phyloP scores from a whole-genome alignment of 2,797 vertebrate genomes.

The Pantherophis vulpinus region DNA sequence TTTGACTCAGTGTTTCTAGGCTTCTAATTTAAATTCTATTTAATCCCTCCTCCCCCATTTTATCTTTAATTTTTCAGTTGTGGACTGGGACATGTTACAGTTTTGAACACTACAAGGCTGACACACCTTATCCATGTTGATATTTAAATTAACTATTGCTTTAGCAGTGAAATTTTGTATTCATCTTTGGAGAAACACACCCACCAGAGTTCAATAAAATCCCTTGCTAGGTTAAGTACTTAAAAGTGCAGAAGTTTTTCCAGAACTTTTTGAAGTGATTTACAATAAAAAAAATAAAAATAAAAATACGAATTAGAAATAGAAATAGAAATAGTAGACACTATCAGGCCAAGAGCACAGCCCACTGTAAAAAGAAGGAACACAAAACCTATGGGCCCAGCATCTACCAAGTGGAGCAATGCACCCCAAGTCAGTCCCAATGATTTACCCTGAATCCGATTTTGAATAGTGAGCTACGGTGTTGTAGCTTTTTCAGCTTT shows the following conservation, averaged over 20 bases:
- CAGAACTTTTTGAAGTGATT: not conserved
- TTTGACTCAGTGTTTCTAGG: not conserved
- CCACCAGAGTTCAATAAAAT: not conserved
- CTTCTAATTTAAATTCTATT: not conserved
- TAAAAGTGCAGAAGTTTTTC: too few species aligned
- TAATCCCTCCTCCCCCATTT: not conserved
- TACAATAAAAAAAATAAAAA: not conserved
- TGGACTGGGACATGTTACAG: not conserved
- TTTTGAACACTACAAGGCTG: not conserved
- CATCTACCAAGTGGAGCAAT: not conserved
- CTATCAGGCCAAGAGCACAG: not conserved
- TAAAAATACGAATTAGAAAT: not conserved
- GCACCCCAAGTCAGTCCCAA: not conserved
- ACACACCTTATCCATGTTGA: not conserved
- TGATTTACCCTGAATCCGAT: not conserved
- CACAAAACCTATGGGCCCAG: not conserved
- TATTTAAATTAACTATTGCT: not conserved
- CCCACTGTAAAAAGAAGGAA: not conserved
- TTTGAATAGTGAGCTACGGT: not conserved
- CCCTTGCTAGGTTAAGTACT: not conserved
- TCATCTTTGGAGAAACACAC: not conserved
- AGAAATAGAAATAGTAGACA: not conserved
- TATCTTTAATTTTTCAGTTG: not conserved
- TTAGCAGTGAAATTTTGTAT: not conserved
- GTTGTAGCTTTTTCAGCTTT: not conserved